phyloP scores from a whole-genome alignment of 2,113 vertebrate genomes.

The Psilopsiagon aymara region DNA sequence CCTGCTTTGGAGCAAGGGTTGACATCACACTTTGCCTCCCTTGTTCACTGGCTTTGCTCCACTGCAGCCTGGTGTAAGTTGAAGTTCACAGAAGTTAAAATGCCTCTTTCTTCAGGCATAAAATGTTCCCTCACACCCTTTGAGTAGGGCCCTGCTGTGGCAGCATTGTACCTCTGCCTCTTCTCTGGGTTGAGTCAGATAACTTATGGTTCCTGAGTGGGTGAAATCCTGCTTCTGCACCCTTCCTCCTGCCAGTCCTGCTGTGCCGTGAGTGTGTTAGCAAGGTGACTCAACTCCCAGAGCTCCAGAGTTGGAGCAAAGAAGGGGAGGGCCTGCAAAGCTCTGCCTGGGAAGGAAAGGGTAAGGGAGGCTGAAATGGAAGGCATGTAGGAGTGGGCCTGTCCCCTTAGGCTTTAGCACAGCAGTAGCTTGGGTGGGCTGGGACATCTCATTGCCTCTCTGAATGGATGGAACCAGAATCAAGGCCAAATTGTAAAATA shows the following conservation, averaged over 20 bases:
- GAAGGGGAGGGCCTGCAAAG: neutral
- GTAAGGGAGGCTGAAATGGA: neutral
- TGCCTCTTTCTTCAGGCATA: neutral
- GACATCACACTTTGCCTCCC: neutral
- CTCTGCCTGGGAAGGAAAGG: neutral
- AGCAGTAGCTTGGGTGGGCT: neutral
- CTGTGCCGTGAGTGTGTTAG: accelerated
- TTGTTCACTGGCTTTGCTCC: neutral
- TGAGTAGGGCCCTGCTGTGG: neutral
- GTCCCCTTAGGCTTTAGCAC: neutral
- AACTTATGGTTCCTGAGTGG: neutral
- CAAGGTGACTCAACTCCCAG: neutral
- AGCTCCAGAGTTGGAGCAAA: neutral
- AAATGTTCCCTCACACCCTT: neutral
- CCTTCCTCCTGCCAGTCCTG: neutral
- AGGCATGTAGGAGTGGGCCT: neutral
- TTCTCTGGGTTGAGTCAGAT: neutral
- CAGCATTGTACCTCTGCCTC: neutral
- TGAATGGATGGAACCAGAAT: neutral
- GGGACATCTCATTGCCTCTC: neutral
- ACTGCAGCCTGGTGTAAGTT: neutral
- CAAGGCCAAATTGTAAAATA: neutral
- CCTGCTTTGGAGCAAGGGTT: neutral
- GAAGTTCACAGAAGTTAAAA: neutral
- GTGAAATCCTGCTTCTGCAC: neutral